phyloP scores from a whole-genome alignment of 2,797 vertebrate genomes.

The Sparus aurata region DNA sequence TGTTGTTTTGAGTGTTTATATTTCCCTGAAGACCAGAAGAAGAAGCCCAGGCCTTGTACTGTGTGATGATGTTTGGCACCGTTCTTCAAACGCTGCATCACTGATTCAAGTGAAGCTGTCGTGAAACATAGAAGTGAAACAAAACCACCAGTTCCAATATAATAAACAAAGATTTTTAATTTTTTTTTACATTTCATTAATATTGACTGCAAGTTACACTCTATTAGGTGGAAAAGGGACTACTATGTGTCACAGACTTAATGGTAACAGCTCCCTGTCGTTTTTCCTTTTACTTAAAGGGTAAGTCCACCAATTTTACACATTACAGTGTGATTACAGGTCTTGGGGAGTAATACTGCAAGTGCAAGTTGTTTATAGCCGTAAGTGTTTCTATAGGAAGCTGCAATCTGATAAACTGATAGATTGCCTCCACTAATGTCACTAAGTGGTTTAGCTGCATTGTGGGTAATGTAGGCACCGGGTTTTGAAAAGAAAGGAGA shows the following conservation, averaged over 20 bases:
- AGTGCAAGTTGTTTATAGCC: too few species aligned
- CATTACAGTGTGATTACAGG: too few species aligned
- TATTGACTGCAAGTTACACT: neutral
- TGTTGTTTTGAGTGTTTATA: conserved; percentile 61
- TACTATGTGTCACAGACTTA: neutral
- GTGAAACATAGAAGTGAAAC: neutral
- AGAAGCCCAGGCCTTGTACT: neutral
- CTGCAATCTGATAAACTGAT: too few species aligned
- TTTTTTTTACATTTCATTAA: neutral
- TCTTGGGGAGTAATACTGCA: too few species aligned
- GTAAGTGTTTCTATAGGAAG: too few species aligned
- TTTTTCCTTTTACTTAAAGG: neutral
- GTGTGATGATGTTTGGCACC: conserved; percentile 12
- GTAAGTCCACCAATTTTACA: too few species aligned
- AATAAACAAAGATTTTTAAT: neutral
- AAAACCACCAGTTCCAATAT: neutral
- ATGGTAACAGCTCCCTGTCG: neutral
- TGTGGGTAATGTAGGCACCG: too few species aligned
- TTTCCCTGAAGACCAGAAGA: conserved; percentile 37
- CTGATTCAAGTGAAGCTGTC: conserved; percentile 1
- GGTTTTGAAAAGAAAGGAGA: too few species aligned
- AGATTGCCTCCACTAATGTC: too few species aligned
- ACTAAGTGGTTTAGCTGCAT: too few species aligned
- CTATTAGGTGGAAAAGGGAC: neutral
- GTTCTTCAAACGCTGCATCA: neutral